phyloP scores from a whole-genome alignment of 2,888 invertebrate species.

The Mechanitis mazaeus region DNA sequence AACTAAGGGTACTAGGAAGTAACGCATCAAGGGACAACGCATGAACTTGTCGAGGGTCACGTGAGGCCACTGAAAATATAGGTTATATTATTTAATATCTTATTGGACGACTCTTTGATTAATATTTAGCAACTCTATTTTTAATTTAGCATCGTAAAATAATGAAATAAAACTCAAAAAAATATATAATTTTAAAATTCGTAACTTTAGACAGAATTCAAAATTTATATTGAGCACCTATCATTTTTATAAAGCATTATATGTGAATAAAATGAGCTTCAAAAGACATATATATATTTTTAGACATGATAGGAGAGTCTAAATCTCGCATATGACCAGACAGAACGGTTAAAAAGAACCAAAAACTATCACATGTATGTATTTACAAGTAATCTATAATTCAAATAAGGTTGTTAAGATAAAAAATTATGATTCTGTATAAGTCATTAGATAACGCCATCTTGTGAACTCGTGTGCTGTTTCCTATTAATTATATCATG shows the following conservation, averaged over 20 bases:
- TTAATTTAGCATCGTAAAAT: too few species aligned
- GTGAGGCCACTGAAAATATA: background rate
- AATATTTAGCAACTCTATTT: background rate
- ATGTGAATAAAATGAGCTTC: background rate
- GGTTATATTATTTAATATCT: background rate
- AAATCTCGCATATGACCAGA: too few species aligned
- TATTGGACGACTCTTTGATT: background rate
- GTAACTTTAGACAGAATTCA: too few species aligned
- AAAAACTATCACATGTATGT: too few species aligned
- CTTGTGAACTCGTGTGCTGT: background rate
- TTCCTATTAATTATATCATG: too few species aligned
- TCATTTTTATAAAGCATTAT: background rate
- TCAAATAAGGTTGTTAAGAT: background rate
- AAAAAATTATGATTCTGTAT: background rate
- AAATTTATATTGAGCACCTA: too few species aligned
- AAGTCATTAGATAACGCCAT: too few species aligned
- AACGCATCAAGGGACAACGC: slow-evolving; percentile 30
- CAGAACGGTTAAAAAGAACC: too few species aligned
- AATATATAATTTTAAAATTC: too few species aligned
- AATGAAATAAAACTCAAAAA: too few species aligned
- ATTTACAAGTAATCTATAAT: too few species aligned
- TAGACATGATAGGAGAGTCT: too few species aligned
- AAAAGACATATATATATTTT: background rate
- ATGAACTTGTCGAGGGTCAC: slow-evolving; percentile 24
- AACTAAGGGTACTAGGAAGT: slow-evolving; percentile 47